These are phyloP conservation scores for Lasioglossum leucozonium DNA, from an alignment of 2,888 invertebrate genomes.

Conservation along the genomic window DNA sequence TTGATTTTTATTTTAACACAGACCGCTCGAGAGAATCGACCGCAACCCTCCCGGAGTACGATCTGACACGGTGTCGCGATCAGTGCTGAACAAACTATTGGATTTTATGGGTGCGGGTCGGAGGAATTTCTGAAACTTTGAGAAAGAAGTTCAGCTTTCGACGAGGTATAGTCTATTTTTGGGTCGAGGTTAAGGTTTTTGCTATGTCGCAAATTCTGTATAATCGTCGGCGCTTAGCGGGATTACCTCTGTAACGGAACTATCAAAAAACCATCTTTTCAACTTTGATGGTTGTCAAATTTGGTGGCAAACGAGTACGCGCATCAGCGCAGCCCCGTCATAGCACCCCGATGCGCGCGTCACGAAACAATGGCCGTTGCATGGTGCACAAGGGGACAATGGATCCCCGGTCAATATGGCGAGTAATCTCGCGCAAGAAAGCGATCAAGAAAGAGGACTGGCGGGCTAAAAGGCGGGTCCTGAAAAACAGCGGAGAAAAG, in stretches of 20 bases:
- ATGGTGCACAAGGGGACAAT: conserved; percentile 4
- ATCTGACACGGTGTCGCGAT: neutral
- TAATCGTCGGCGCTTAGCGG: no score
- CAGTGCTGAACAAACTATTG: neutral
- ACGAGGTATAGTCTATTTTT: no score
- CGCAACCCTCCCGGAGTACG: neutral
- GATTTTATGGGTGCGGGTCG: neutral
- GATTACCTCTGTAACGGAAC: no score
- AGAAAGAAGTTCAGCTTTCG: no score
- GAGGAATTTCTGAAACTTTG: no score
- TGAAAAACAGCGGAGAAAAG: conserved; percentile 12
- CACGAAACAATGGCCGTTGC: neutral
- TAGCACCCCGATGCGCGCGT: neutral
- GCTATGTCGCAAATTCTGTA: no score
- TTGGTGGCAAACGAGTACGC: neutral
- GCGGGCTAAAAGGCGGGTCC: neutral
- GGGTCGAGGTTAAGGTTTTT: no score
- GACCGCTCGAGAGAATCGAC: neutral
- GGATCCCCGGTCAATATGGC: conserved; percentile 25
- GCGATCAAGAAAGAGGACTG: conserved; percentile 1
- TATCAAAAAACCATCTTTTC: no score
- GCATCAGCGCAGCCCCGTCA: neutral
- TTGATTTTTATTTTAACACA: conserved; percentile 52
- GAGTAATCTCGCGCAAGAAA: conserved; percentile 26
- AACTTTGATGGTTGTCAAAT: neutral